Percentiles rank a stretch among this genome's conserved stretches.
Evolutionary conservation across 2,888 invertebrate species (phyloP).

Genomic region (Lasius fuliginosus): DNA sequence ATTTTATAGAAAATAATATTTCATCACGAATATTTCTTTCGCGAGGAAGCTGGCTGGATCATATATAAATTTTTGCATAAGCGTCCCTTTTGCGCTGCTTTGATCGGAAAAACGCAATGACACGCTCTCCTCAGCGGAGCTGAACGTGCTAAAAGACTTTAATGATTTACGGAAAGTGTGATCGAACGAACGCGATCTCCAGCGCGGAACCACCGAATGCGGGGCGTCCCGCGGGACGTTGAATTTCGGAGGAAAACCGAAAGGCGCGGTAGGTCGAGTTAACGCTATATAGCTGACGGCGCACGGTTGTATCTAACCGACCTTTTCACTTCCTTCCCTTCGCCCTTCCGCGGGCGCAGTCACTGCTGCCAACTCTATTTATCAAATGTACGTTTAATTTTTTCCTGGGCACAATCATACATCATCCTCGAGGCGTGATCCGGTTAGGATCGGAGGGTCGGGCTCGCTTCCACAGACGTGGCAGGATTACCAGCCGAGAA

Average conservation of each 20-base stretch:
- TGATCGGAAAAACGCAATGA: constrained; percentile 36
- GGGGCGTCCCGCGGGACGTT: constrained; percentile 74
- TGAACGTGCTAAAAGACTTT: constrained; percentile 71
- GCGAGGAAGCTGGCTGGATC: neutral
- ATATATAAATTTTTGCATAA: constrained; percentile 6
- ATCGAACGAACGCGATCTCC: constrained; percentile 75
- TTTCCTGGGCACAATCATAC: constrained; percentile 83
- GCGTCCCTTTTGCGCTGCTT: neutral
- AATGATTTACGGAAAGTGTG: constrained; percentile 77
- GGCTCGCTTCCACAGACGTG: constrained; percentile 79
- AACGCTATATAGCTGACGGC: constrained; percentile 54
- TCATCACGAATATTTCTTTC: neutral
- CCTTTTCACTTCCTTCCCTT: constrained; percentile 70
- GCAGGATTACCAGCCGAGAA: constrained; percentile 82
- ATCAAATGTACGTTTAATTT: constrained; percentile 85
- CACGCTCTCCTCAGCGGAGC: constrained; percentile 45
- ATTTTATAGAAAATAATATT: neutral
- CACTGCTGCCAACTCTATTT: constrained; percentile 83
- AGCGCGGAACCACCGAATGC: constrained; percentile 68
- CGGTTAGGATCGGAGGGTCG: constrained; percentile 75
- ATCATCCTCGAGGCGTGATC: constrained; percentile 84
- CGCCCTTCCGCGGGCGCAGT: constrained; percentile 65
- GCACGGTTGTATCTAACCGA: constrained; percentile 62
- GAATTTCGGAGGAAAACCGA: constrained; percentile 79
- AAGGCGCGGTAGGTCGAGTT: constrained; percentile 74